Evolutionary conservation across 2,888 invertebrate species (phyloP).

Genomic region (Minunthozetes semirufus): DNA sequence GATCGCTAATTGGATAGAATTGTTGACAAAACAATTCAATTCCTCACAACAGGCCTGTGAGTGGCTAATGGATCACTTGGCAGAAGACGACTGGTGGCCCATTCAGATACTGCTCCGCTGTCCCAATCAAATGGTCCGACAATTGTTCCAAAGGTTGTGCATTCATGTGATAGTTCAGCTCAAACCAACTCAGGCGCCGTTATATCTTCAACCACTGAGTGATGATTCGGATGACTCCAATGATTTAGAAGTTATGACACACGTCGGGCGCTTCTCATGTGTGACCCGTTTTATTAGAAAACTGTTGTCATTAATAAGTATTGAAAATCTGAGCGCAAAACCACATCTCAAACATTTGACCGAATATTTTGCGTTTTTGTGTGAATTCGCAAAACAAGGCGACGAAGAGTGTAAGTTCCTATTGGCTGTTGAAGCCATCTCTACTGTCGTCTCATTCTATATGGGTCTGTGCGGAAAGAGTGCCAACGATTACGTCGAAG

Average conservation of each 20-base stretch:
- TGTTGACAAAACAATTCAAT: constrained; percentile 89
- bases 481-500: constrained; percentile 58
- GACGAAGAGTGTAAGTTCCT: constrained; percentile 85
- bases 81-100: constrained; percentile 90
- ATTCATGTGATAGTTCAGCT: constrained; percentile 89
- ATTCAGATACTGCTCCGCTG: constrained; percentile 89
- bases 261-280: constrained; percentile 54
- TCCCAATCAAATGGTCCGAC: constrained; percentile 77
- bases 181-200: constrained; percentile 58
- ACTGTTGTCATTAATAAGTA: constrained; percentile 68
- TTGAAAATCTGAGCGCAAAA: constrained; percentile 55
- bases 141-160: constrained; percentile 83
- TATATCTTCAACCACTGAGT: constrained; percentile 56
- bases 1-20: constrained; percentile 93
- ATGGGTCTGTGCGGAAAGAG: constrained; percentile 67
- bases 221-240: constrained; percentile 40
- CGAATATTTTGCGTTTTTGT: constrained; percentile 83
- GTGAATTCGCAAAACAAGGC: constrained; percentile 91
- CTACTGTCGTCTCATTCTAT: constrained; percentile 85
- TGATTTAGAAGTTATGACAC: constrained; percentile 39
- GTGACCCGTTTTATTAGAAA: constrained; percentile 87
- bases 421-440: constrained; percentile 75
- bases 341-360: constrained; percentile 75
- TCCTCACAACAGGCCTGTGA: constrained; percentile 61
- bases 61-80: constrained; percentile 90